These are phyloP conservation scores for Desmophyllum pertusum DNA, from an alignment of 92 coral and sea anemone genomes.

Conservation along the genomic window DNA sequence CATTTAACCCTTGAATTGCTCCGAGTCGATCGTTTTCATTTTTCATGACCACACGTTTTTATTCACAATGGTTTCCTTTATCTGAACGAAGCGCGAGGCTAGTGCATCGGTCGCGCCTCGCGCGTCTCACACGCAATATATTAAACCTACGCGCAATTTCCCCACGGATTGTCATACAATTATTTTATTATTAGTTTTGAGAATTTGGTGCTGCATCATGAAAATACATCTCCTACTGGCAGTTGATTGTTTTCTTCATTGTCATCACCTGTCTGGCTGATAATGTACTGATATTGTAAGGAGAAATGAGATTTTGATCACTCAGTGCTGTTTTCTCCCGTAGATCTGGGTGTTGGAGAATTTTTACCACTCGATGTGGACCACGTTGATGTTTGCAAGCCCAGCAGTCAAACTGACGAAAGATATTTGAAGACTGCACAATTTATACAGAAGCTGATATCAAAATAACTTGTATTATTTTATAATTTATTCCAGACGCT, in stretches of 20 bases:
- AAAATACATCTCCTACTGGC: no score
- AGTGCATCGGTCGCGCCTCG: no score
- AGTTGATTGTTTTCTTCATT: not conserved
- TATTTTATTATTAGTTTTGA: no score
- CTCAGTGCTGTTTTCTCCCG: not conserved
- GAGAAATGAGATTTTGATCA: not conserved
- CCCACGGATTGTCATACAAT: no score
- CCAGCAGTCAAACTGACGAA: conserved; percentile 73
- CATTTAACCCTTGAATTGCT: no score
- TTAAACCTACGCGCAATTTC: no score
- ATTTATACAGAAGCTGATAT: conserved; percentile 62
- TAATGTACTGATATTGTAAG: not conserved
- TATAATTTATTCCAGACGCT: not conserved
- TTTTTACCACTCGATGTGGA: conserved; percentile 75
- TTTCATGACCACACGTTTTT: no score
- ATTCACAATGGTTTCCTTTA: no score
- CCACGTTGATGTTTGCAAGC: conserved; percentile 91
- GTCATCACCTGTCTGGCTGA: not conserved
- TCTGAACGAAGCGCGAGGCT: no score
- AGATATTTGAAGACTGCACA: conserved; percentile 69
- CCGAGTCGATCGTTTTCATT: no score
- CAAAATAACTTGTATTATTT: not conserved
- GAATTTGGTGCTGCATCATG: no score
- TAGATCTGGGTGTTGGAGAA: conserved; percentile 89
- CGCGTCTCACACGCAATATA: no score